phyloP scores from a whole-genome alignment of 2,888 invertebrate species.

The Trisateles emortualis region DNA sequence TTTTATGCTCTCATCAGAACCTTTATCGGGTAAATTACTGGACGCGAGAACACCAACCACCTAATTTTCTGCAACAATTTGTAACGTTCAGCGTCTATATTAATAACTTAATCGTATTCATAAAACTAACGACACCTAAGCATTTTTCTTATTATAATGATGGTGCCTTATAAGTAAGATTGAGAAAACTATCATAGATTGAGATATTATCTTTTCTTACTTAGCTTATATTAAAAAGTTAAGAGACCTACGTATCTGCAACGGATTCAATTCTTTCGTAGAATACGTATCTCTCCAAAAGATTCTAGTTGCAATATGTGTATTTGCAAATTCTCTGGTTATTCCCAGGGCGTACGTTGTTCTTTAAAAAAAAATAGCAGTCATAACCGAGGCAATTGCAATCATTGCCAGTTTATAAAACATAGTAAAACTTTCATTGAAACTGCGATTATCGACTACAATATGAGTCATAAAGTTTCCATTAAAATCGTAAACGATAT shows the following conservation, averaged over 20 bases:
- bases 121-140: background rate
- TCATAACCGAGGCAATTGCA: background rate
- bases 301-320: too few species aligned
- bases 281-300: too few species aligned
- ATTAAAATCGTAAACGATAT: slow-evolving; percentile 16
- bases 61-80: slow-evolving; percentile 33
- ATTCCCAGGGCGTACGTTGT: too few species aligned
- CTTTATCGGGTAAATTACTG: slow-evolving; percentile 69
- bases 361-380: too few species aligned
- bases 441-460: slow-evolving; percentile 2
- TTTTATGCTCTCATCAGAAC: slow-evolving; percentile 81
- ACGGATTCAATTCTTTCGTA: too few species aligned
- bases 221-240: too few species aligned
- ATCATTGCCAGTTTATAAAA: background rate
- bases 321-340: too few species aligned
- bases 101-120: slow-evolving; percentile 13
- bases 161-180: too few species aligned
- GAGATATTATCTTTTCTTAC: too few species aligned
- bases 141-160: background rate
- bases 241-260: too few species aligned
- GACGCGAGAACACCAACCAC: slow-evolving; percentile 27
- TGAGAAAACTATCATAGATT: too few species aligned
- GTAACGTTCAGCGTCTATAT: slow-evolving; percentile 8
- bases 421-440: background rate
- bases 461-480: slow-evolving; percentile 17